Base-by-base conservation (phyloP, 2,888 invertebrate species). In the Gastrophysa polygoni region DNA sequence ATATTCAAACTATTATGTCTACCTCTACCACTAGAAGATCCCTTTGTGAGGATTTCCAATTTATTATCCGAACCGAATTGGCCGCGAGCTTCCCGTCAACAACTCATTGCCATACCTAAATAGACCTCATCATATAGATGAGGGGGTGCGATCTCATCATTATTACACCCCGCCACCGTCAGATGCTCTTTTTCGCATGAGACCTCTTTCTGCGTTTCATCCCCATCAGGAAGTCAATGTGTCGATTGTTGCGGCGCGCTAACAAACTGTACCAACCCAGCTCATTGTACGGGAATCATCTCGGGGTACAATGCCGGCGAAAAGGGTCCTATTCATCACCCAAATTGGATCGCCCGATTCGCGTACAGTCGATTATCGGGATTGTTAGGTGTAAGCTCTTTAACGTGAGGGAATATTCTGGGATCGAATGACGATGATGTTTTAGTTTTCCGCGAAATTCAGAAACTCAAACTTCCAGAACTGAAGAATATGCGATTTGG, bases 121-220 rank as follows among this genome's bases (percentile, higher is more conserved):
- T 10, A 32, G 29, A 32, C 29, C 29, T 8, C 10, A 32, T 10
- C 4, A 10, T 32, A 32, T 32, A 32, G 10, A 32, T 8, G 28
- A 44, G 59, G 57, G 63, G 67, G 67, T 58, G 61, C 55, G 59
- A 67, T 67, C 67, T 61, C 55, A 43, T 58, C 62, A 67, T 62
- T 58, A 29, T 59, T 57, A 49, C 68, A 28, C 28, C 32, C 32
- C 8, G 32, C 32, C 32, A 11, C n/a, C 11, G 32, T 32, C 74
- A 73, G 74, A 72, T 74, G 73, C 73, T 72, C 67, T 66, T 73
- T 74, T 73, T 72, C 73, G 73, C 74, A 73, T 71, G 73, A 66
- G 61, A n/a, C 65, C 29, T 32, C 29, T 32, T 32, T 32, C 29
- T 10, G 29, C 29, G 29, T 65, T 69, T 70, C 66, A 69, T 59